Evolutionary conservation across 2,797 vertebrate genomes (phyloP), one percentile per base, ranked within the genome.

Genomic region (Halcyon badia): DNA sequence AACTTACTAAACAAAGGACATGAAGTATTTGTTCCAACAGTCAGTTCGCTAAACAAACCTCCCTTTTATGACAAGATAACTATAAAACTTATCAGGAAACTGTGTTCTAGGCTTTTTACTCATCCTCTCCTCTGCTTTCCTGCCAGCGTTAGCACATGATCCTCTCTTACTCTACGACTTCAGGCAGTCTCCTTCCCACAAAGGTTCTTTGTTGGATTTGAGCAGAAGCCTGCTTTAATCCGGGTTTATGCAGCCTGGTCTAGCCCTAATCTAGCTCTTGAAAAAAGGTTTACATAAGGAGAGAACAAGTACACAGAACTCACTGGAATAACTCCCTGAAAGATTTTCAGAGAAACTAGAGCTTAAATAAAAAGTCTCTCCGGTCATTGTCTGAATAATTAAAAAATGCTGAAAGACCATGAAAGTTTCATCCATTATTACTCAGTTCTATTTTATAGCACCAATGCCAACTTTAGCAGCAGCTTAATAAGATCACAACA

Each of bases 191-290:
- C 58, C 71, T 76, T n/a, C 33, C 54, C 91, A 96, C 82, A 86
- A 86, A 90, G 85, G 52, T 5, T 13, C 88, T 94, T 86, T 94
- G 95, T 22, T 77, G 77, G 91, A 33, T 46, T 68, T 18, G 7
- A 25, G 87, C 72, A 52, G 13, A 86, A 87, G 44, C 56, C 41
- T 44, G 7, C 60, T 10, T 87, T 39, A 46, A 31, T 12, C 3
- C 24, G 65, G 65, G 56, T 75, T 91, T 58, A 25, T 20, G 83
- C 18, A 28, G 88, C 54, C 94, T 79, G 41, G 62, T 54, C 79
- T 48, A 73, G 61, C 46, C 87, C 87, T 73, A 24, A 64, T 5
- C 35, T 46, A 85, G 75, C 92, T 46, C 69, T 46, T 54, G 91
- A 52, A 84, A 54, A 16, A 94, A 56, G 70, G 44, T 61, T 87